Evolutionary conservation across 2,113 vertebrate genomes (phyloP).

Genomic region (Gobiocypris rarus): DNA sequence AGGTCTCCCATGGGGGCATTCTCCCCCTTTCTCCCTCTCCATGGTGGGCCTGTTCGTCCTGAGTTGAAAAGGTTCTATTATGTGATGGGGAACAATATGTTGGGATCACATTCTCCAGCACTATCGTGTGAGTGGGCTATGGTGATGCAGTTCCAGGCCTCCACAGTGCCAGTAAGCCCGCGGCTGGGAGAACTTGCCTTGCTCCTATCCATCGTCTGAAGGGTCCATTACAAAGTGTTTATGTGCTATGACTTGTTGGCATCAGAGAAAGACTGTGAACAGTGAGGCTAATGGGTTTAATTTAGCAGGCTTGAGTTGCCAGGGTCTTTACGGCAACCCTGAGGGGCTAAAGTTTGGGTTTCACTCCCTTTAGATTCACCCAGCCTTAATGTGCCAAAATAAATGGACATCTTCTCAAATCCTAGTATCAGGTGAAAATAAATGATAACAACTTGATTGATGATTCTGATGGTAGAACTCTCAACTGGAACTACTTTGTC

Average conservation of each 20-base stretch:
- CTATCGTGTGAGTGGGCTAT: constrained; percentile 70
- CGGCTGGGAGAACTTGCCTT: constrained; percentile 53
- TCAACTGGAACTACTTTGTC: background rate
- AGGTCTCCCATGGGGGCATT: constrained; percentile 72
- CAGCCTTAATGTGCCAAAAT: constrained; percentile 43
- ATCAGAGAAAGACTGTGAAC: constrained; percentile 65
- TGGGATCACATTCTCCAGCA: constrained; percentile 77
- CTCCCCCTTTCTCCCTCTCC: constrained; percentile 45
- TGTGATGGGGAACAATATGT: constrained; percentile 76
- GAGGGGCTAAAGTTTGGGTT: constrained; percentile 55
- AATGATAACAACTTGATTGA: background rate
- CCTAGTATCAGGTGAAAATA: background rate
- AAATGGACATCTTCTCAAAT: background rate
- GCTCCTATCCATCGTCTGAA: constrained; percentile 64
- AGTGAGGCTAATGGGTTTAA: constrained; percentile 76
- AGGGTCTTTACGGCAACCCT: constrained; percentile 64
- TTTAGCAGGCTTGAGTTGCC: constrained; percentile 71
- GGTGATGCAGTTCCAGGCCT: constrained; percentile 65
- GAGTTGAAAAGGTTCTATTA: constrained; percentile 79
- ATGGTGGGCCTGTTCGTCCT: constrained; percentile 58
- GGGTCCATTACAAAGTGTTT: constrained; percentile 76
- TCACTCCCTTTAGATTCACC: constrained; percentile 32
- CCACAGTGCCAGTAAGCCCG: constrained; percentile 61
- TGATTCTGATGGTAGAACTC: background rate
- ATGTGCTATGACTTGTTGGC: constrained; percentile 75